phyloP scores from a whole-genome alignment of 2,888 invertebrate genomes.

The Drosophila formosana region DNA sequence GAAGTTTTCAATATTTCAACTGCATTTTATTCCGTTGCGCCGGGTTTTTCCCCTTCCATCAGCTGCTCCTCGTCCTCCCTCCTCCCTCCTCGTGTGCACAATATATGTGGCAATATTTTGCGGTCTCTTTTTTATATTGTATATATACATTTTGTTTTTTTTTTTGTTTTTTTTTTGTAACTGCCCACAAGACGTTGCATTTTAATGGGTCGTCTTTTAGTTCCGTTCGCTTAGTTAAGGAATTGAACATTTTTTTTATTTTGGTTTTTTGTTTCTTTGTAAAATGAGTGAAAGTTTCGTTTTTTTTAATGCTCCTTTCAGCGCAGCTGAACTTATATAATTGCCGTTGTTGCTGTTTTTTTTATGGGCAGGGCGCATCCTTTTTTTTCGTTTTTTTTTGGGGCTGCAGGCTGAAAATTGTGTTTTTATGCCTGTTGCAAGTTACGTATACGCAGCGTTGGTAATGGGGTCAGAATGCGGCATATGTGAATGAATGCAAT shows the following conservation, averaged over 20 bases:
- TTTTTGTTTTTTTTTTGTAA: slow-evolving; percentile 15
- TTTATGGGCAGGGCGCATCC: slow-evolving; percentile 38
- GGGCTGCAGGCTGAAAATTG: slow-evolving; percentile 20
- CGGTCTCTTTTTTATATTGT: slow-evolving; percentile 30
- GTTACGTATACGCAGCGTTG: slow-evolving; percentile 61
- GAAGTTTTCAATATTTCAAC: slow-evolving; percentile 35
- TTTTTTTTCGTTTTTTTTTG: slow-evolving; percentile 15
- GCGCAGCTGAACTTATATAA: slow-evolving; percentile 45
- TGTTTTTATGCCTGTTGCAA: slow-evolving; percentile 28
- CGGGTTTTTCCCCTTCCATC: slow-evolving; percentile 46
- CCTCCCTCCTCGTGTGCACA: slow-evolving; percentile 1
- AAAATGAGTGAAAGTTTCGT: slow-evolving; percentile 62
- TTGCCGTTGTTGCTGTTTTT: slow-evolving; percentile 11
- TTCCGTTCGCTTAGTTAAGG: slow-evolving; percentile 64
- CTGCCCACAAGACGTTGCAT: slow-evolving; percentile 50
- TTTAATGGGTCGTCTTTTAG: slow-evolving; percentile 57
- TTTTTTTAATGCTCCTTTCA: slow-evolving; percentile 60
- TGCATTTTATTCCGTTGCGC: slow-evolving; percentile 47
- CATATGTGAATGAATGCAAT: slow-evolving; percentile 14
- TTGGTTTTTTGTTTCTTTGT: slow-evolving; percentile 10
- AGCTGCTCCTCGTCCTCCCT: neutral
- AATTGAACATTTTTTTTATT: slow-evolving; percentile 42
- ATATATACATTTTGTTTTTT: no score
- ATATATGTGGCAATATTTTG: slow-evolving; percentile 50
- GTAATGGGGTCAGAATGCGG: slow-evolving; percentile 37